Base-by-base conservation (phyloP, 2,888 invertebrate genomes). In the Hyles lineata region DNA sequence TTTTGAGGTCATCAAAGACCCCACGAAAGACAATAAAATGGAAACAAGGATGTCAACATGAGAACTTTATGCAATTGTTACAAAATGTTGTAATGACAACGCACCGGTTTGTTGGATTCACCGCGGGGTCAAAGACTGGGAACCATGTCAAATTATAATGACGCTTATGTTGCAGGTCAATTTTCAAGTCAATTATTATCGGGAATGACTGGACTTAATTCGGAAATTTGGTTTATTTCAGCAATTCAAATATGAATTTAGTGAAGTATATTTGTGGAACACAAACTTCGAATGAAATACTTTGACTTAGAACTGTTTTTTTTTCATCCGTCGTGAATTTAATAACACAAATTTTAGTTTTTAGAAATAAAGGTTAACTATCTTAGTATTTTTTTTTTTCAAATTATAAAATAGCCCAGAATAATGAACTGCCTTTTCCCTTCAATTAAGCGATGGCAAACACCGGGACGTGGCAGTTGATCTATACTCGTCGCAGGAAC, bases 131-230 rank as follows among this genome's bases (percentile, higher is more conserved):
- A 50, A 67, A 63, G 63, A 50, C 67, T 67, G 67, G 50, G 67
- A 67, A 67, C 67, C 43, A 67, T 67, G 67, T 67, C 43, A 67
- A 67, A 67, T 67, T 50, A 67, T 67, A 23, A 67, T 50, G 67
- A 67, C 23, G 50, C 17, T 50, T 15, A 67, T 67, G 67, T 67
- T 23, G 23, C 67, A 21, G 67, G 23, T 17, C 23, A 23, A 23
- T 67, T 50, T 5, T 67, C 6, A 6, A 23, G 7, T 50, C 11
- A 23, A 23, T 15, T 67, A 23, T 21, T 67, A 43, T 50, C 1
- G 17, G 2, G 17, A 50, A 67, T 50, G 67, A 17, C 50, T 50
- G 23, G 21, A n/a, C 19, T 55, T 55, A 6, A n/a, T 55, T 17
- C 1, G n/a, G 6, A 7, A 55, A n/a, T 19, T 55, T 1, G 19